These are phyloP conservation scores for Adelognathus sp. DNA, from an alignment of 2,888 invertebrate genomes.

Conservation along the genomic window DNA sequence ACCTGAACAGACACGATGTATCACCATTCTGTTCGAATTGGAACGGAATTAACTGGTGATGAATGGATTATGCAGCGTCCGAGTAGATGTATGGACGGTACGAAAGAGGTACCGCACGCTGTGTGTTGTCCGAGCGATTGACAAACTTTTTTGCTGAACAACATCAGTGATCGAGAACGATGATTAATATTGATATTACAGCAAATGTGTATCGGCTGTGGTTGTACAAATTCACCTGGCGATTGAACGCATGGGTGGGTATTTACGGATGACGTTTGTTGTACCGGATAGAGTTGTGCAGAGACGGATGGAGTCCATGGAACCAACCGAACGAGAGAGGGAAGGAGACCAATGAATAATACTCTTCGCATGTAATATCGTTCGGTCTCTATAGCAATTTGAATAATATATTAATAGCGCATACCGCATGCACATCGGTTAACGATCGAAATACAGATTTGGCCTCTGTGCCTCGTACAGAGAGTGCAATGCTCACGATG, in stretches of 20 bases:
- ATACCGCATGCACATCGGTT: constrained; percentile 23
- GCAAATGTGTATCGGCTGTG: neutral
- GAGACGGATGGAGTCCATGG: neutral
- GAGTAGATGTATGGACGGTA: neutral
- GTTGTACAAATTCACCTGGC: constrained; percentile 19
- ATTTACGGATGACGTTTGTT: neutral
- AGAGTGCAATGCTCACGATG: constrained; percentile 54
- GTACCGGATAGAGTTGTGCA: neutral
- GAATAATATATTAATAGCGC: constrained; percentile 57
- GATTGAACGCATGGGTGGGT: neutral
- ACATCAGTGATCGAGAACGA: neutral
- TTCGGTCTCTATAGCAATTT: constrained; percentile 42
- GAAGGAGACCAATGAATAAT: neutral
- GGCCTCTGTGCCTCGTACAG: constrained; percentile 37
- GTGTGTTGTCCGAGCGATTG: neutral
- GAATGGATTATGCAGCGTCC: neutral
- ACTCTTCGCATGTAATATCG: constrained; percentile 31
- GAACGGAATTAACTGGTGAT: neutral
- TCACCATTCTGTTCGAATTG: neutral
- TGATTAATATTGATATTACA: constrained; percentile 19
- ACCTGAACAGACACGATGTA: neutral
- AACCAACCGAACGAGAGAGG: neutral
- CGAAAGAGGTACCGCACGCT: neutral
- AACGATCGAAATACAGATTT: constrained; percentile 29
- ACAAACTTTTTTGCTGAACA: neutral